phyloP scores from a whole-genome alignment of 1,140 invertebrate species.

The Cherax quadricarinatus region DNA sequence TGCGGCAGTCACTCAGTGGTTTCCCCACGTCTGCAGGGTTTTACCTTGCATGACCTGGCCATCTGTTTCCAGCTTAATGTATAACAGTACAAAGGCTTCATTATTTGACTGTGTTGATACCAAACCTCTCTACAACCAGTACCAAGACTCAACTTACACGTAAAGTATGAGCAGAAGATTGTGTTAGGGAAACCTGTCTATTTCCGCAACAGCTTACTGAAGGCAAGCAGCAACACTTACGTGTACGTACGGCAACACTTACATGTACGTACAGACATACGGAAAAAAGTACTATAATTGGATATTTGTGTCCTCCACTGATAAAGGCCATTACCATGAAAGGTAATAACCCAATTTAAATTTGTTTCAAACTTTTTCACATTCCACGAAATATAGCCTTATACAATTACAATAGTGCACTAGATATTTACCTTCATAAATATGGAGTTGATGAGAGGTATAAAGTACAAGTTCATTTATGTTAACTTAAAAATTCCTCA shows the following conservation, averaged over 20 bases:
- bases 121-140: not conserved
- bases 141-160: slow-evolving; percentile 30
- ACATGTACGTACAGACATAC: slow-evolving; percentile 60
- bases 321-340: slow-evolving; percentile 11
- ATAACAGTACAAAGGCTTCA: not conserved
- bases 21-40: slow-evolving; percentile 7
- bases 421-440: slow-evolving; percentile 46
- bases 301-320: slow-evolving; percentile 51
- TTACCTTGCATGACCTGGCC: not conserved
- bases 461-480: slow-evolving; percentile 27
- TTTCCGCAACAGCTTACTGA: slow-evolving; percentile 60
- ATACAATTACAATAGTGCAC: slow-evolving; percentile 53
- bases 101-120: not conserved
- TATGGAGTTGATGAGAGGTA: slow-evolving; percentile 44
- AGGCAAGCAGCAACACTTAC: slow-evolving; percentile 65
- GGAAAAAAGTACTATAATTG: slow-evolving; percentile 47
- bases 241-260: slow-evolving; percentile 60
- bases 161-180: slow-evolving; percentile 49
- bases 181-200: slow-evolving; percentile 54
- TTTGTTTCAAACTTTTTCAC: slow-evolving; percentile 23
- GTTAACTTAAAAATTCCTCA: slow-evolving; percentile 33
- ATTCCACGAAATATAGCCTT: slow-evolving; percentile 50
- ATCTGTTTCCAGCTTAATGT: slow-evolving; percentile 7
- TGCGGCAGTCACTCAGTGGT: slow-evolving; percentile 47
- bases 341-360: slow-evolving; percentile 26